Percentiles rank a stretch among this genome's conserved stretches.
These are phyloP conservation scores for Troglohyphantes excavatus DNA, from an alignment of 2,888 invertebrate genomes.

Conservation along the genomic window DNA sequence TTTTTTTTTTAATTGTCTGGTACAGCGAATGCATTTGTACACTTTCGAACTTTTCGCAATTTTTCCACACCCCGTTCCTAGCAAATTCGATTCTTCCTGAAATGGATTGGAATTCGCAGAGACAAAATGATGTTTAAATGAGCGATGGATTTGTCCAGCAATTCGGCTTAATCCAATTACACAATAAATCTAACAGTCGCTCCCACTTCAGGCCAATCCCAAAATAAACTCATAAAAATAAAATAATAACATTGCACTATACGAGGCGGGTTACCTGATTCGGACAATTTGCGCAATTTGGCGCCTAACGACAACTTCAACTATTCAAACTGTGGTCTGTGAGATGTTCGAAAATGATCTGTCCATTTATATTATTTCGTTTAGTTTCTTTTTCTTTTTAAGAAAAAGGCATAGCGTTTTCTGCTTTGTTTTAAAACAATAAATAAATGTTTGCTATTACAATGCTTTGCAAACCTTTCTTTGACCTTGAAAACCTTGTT, in stretches of 20 bases:
- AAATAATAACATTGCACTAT: conserved; percentile 18
- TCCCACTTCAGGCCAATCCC: conserved; percentile 63
- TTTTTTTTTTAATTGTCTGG: too few relatives aligned
- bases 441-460: too few relatives aligned
- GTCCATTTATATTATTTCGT: too few relatives aligned
- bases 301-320: too few relatives aligned
- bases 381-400: too few relatives aligned
- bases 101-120: conserved; percentile 57
- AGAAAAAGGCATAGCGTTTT: too few relatives aligned
- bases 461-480: too few relatives aligned
- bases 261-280: conserved; percentile 21
- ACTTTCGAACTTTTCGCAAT: conserved; percentile 42
- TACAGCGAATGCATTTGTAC: not conserved
- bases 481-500: too few relatives aligned
- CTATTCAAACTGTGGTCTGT: too few relatives aligned
- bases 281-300: not conserved
- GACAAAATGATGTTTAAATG: conserved; percentile 73
- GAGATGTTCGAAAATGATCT: too few relatives aligned
- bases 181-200: conserved; percentile 76
- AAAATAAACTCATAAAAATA: conserved; percentile 58
- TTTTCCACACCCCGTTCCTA: conserved; percentile 9
- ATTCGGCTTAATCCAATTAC: conserved; percentile 74
- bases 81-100: conserved; percentile 1
- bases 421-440: too few relatives aligned
- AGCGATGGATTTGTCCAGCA: conserved; percentile 71